A percentile compares a stretch with the other conserved stretches of the same genome.
These are phyloP conservation scores for Coelogynopora nodosa DNA, from an alignment of 2,888 invertebrate genomes.

Conservation along the genomic window DNA sequence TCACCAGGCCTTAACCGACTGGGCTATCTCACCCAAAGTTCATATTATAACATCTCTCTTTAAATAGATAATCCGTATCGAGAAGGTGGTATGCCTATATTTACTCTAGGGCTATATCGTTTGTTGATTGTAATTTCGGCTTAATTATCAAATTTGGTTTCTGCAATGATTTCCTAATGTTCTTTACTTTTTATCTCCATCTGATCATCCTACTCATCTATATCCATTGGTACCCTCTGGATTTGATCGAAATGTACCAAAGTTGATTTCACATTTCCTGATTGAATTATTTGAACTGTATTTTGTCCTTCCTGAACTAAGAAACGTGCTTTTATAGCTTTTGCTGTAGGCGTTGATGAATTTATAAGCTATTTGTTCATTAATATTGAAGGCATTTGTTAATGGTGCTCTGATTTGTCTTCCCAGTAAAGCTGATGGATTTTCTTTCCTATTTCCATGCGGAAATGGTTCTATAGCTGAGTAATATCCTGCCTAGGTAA, in stretches of 20 bases:
- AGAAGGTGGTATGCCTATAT: not conserved
- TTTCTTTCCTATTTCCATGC: slow-evolving; percentile 34
- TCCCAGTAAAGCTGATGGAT: slow-evolving; percentile 42
- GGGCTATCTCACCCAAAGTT: no score
- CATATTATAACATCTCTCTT: not conserved
- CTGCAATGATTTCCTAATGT: not conserved
- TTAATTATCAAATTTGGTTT: slow-evolving; percentile 3
- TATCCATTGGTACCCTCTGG: slow-evolving; percentile 18
- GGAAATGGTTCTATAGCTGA: slow-evolving; percentile 44
- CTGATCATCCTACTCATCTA: slow-evolving; percentile 21
- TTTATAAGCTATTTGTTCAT: slow-evolving; percentile 31
- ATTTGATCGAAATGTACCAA: slow-evolving; percentile 15
- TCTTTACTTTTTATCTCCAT: slow-evolving; percentile 17
- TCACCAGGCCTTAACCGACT: no score
- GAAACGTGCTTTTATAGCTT: slow-evolving; percentile 1
- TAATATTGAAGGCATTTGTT: slow-evolving; percentile 23
- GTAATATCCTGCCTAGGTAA: slow-evolving; percentile 41
- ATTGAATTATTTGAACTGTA: slow-evolving; percentile 12
- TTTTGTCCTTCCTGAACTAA: slow-evolving; percentile 39
- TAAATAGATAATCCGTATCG: not conserved
- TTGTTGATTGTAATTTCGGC: slow-evolving; percentile 18
- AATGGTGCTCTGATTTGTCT: slow-evolving; percentile 39
- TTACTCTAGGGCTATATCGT: not conserved
- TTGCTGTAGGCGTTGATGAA: not conserved
- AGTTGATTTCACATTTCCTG: not conserved